Conservation (phyloP, 2,888 invertebrate genomes). For the Synanthedon andrenaeformis region DNA sequence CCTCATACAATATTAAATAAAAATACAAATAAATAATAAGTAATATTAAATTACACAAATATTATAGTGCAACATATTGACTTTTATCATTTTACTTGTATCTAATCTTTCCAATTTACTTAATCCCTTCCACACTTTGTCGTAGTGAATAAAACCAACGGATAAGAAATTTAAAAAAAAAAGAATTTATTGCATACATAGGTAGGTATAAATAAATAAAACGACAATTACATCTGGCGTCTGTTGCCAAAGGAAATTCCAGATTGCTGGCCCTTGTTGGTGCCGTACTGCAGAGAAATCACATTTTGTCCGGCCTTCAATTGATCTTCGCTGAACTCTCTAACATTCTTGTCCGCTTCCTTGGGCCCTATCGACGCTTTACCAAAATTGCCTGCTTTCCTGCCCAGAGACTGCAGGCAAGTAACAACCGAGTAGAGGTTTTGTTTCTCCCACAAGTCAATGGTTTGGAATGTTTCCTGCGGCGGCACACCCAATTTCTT, state of each 20-base stretch:
- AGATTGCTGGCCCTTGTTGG: slow-evolving; percentile 96
- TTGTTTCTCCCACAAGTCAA: slow-evolving; percentile 96
- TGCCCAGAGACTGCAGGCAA: slow-evolving; percentile 92
- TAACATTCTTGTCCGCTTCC: slow-evolving; percentile 93
- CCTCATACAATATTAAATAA: not conserved
- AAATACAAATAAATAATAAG: slow-evolving; percentile 17
- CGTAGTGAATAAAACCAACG: no score
- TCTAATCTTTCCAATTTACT: no score
- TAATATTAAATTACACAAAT: slow-evolving; percentile 12
- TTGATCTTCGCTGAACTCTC: slow-evolving; percentile 94
- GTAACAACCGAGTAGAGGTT: slow-evolving; percentile 97
- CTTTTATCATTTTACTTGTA: no score
- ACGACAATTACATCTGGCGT: slow-evolving; percentile 83
- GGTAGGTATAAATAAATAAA: slow-evolving; percentile 9
- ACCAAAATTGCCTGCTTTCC: slow-evolving; percentile 89
- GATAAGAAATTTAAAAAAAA: not conserved
- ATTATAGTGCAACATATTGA: no score
- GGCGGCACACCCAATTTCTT: slow-evolving; percentile 90
- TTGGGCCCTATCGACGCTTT: slow-evolving; percentile 94
- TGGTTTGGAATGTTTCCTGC: slow-evolving; percentile 97
- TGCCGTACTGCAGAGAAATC: slow-evolving; percentile 95
- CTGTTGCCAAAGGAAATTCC: slow-evolving; percentile 97
- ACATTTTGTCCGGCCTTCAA: slow-evolving; percentile 92
- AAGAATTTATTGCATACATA: not conserved
- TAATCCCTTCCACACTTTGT: no score